These are phyloP conservation scores for Blastobasis lacticolella DNA, from an alignment of 2,888 invertebrate species.

Conservation along the genomic window DNA sequence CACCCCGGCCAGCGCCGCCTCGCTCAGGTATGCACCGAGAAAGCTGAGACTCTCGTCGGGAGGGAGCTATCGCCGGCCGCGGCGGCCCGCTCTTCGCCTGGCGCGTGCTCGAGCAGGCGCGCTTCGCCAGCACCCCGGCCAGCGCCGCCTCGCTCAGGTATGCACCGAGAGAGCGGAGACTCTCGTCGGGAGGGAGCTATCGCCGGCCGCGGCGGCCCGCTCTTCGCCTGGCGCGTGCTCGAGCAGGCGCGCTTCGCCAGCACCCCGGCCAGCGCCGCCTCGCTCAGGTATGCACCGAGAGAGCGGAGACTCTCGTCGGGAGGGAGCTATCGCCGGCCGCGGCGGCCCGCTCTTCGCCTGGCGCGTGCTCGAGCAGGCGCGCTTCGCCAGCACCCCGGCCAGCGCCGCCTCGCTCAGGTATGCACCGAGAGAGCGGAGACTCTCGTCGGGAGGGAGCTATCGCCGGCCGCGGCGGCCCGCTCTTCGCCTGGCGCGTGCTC, in stretches of 20 bases:
- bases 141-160: constrained; percentile 25
- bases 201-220: constrained; percentile 63
- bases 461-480: constrained; percentile 72
- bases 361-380: constrained; percentile 41
- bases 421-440: too few species aligned
- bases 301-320: too few species aligned
- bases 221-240: constrained; percentile 44
- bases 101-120: constrained; percentile 41
- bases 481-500: constrained; percentile 44
- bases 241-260: constrained; percentile 42
- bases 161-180: too few species aligned
- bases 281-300: constrained; percentile 6
- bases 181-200: too few species aligned
- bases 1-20: constrained; percentile 32
- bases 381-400: constrained; percentile 36
- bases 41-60: too few species aligned
- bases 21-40: constrained; percentile 6
- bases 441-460: too few species aligned
- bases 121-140: constrained; percentile 36
- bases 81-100: constrained; percentile 48
- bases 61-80: constrained; percentile 71
- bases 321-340: too few species aligned
- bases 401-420: constrained; percentile 31
- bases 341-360: constrained; percentile 48
- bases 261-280: constrained; percentile 32